These are phyloP conservation scores for Myripristis jacobus DNA, from an alignment of 2,797 vertebrate species.

Conservation along the genomic window DNA sequence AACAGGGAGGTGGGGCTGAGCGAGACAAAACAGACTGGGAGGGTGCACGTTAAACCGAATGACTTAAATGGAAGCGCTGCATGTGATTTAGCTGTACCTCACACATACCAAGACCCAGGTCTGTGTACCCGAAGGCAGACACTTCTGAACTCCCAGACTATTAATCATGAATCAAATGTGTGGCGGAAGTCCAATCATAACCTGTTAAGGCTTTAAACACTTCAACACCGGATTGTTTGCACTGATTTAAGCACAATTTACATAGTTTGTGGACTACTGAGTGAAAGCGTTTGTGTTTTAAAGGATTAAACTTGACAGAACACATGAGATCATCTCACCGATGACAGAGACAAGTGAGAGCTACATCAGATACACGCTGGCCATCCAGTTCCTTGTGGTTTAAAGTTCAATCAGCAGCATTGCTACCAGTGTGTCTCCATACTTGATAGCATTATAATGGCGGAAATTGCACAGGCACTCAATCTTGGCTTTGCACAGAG, in stretches of 20 bases:
- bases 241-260: neutral
- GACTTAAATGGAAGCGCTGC: neutral
- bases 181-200: neutral
- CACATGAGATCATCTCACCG: neutral
- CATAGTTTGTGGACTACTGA: neutral
- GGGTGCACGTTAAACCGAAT: neutral
- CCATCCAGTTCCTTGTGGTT: neutral
- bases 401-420: neutral
- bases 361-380: constrained; percentile 9
- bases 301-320: neutral
- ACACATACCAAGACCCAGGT: neutral
- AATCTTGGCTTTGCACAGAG: constrained; percentile 35
- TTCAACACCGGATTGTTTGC: neutral
- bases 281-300: neutral
- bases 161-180: neutral
- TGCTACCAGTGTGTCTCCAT: neutral
- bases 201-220: neutral
- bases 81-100: neutral
- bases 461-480: constrained; percentile 18
- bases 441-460: constrained; percentile 35
- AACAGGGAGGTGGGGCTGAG: constrained; percentile 34
- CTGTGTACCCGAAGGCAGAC: neutral
- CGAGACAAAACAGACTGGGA: constrained; percentile 6
- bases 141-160: neutral
- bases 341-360: neutral